These are phyloP conservation scores for Mus spicilegus DNA, from an alignment of 2,113 vertebrate genomes.

Conservation along the genomic window DNA sequence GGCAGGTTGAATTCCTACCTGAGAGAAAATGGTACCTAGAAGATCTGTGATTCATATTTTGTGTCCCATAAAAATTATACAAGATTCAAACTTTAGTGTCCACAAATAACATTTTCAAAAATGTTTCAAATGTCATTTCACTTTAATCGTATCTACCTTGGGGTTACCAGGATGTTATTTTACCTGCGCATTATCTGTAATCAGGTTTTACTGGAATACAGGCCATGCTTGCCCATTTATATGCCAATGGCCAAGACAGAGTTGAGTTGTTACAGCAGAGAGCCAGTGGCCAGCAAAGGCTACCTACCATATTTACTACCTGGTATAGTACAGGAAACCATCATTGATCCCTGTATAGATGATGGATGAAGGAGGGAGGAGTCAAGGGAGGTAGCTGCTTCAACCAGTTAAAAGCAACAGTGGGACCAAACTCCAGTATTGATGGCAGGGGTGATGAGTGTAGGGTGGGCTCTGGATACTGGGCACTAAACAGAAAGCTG, in stretches of 20 bases:
- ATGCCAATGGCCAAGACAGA: neutral
- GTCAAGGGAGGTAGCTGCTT: neutral
- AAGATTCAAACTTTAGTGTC: neutral
- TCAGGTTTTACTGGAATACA: neutral
- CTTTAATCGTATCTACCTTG: neutral
- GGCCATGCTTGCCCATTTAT: neutral
- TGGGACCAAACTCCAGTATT: neutral
- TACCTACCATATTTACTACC: neutral
- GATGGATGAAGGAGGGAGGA: neutral
- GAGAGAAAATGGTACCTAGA: neutral
- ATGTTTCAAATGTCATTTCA: no score
- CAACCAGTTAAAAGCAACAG: neutral
- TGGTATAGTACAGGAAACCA: neutral
- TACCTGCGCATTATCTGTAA: neutral
- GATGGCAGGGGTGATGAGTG: neutral
- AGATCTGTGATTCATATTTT: neutral
- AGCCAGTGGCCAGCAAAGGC: neutral
- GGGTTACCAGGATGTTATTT: neutral
- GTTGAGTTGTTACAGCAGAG: neutral
- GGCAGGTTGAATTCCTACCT: neutral
- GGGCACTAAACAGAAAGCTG: neutral
- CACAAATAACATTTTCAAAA: neutral
- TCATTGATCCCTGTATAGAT: neutral
- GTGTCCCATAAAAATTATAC: conserved; percentile 8
- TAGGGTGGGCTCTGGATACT: neutral